Evolutionary conservation across 64 coral and sea anemone species (phyloP), one percentile per base, ranked within the genome.

Genomic region (Actinia equina): DNA sequence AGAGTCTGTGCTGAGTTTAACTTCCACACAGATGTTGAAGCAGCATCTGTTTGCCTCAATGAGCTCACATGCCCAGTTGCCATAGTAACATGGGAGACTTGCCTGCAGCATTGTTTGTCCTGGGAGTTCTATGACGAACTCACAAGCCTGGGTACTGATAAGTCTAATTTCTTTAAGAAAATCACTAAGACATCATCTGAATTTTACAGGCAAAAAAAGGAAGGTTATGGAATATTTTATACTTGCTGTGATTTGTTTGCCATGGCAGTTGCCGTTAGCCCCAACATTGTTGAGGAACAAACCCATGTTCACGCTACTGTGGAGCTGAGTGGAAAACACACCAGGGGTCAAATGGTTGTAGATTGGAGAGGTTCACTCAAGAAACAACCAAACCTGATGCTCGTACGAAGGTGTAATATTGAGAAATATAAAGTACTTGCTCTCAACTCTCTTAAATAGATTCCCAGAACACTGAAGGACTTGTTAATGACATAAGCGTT

Each of bases 331-430:
- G 94, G 94, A 0, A 77, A 88, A 25, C 86, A 92, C 9, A 96
- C 94, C 43, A 71, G 87, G 20, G 94, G 94, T 84, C 94, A 96
- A 53, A 96, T 96, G 94, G 91, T 93, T 37, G 87, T 96, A 18
- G 94, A 96, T 79, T 96, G 94, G 94, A 26, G 87, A 67, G 91
- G 85, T 44, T 42, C 44, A 79, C 84, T 96, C 59, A 86, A 86
- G 41, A 89, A 90, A 64, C 44, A 92, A 81, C 84, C 85, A 59
- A 96, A 92, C 55, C 71, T 96, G 16, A 82, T 45, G 74, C 58
- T 96, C 22, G 82, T 96, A 8, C 69, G 51, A 65, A 46, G 84
- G 13, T 20, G 93, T 52, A 44, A 96, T 74, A 85, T 96, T 88
- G 88, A 92, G 6, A 77, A 77, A 20, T 37, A 84, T 22, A 93